Base-by-base conservation (phyloP, 2,797 vertebrate genomes). In the Linurgus olivaceus region DNA sequence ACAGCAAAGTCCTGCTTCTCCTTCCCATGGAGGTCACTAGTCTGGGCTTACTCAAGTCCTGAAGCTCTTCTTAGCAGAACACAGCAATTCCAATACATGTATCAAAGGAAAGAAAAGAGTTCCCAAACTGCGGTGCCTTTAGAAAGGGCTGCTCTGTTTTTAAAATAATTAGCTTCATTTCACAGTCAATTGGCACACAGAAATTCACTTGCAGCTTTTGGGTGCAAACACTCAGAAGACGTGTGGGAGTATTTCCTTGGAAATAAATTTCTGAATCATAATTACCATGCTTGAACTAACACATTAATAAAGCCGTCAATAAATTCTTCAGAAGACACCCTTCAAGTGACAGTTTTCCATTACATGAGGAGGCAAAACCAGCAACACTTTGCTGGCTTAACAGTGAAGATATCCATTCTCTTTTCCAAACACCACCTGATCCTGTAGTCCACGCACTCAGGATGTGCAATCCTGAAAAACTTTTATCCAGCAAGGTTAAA, bases 211-310 rank as follows among this genome's bases (percentile, higher is more conserved):
- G 8, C 70, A 81, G 91, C 82, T 55, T 84, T 8, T 81, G 79
- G 81, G 31, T 59, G 51, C 58, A 84, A 83, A 88, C 67, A 82
- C 45, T 55, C 44, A 28, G 63, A 52, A 44, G 59, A 86, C 3
- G 74, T 25, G 93, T 95, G 89, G 96, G 93, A 96, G 92, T 80
- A 67, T 59, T 96, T 92, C 88, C 91, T 85, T 55, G 82, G 91
- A 92, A 96, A 96, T 89, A 92, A 90, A 94, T 81, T 91, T 59
- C 71, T 84, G 86, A 95, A 26, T 82, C 81, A 8, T 13, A 91
- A 66, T 42, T 82, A 44, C 63, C 37, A 5, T 26, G 54, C 63
- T 55, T 85, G 66, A 51, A 26, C 28, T 45, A 66, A 77, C 80
- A 33, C 71, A 52, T 28, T 52, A 37, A 72, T 50, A 83, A 81